phyloP scores from a whole-genome alignment of 1,140 invertebrate genomes.

The Drosophila sp. region DNA sequence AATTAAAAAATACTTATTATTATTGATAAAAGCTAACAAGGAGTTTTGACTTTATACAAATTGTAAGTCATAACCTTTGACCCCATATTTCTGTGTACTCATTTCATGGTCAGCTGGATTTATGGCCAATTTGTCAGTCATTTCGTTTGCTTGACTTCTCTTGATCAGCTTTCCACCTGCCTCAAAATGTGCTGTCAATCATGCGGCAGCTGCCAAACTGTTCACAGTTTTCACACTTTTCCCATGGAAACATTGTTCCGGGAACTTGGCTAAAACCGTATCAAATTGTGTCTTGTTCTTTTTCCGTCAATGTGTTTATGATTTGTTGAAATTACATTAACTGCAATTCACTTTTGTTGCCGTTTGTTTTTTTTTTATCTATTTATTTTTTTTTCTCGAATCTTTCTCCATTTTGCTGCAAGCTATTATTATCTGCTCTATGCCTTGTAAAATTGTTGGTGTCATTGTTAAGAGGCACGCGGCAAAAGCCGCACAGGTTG shows the following conservation, averaged over 20 bases:
- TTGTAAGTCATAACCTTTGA: background rate
- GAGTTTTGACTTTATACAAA: too few species aligned
- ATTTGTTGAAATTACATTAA: conserved; percentile 73
- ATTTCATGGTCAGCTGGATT: conserved; percentile 47
- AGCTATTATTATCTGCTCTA: conserved; percentile 78
- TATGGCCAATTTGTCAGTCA: conserved; percentile 27
- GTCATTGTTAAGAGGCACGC: conserved; percentile 73
- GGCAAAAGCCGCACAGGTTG: conserved; percentile 26
- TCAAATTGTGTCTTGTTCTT: conserved; percentile 14
- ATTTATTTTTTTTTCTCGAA: conserved; percentile 23
- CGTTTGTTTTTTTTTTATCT: conserved; percentile 34
- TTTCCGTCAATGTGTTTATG: conserved; percentile 30
- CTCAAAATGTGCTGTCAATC: conserved; percentile 15
- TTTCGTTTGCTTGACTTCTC: conserved; percentile 20
- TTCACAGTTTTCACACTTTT: conserved; percentile 44
- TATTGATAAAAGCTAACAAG: too few species aligned
- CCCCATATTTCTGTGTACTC: background rate
- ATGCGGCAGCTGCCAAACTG: conserved; percentile 33
- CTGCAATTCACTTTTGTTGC: conserved; percentile 77
- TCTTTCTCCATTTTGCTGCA: conserved; percentile 20
- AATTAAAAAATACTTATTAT: too few species aligned
- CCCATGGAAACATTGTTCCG: conserved; percentile 6
- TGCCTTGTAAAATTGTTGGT: conserved; percentile 78
- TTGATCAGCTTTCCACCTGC: conserved; percentile 35
- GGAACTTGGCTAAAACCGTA: conserved; percentile 6